These are phyloP conservation scores for Valencia hispanica DNA, from an alignment of 2,797 vertebrate genomes.

Conservation along the genomic window DNA sequence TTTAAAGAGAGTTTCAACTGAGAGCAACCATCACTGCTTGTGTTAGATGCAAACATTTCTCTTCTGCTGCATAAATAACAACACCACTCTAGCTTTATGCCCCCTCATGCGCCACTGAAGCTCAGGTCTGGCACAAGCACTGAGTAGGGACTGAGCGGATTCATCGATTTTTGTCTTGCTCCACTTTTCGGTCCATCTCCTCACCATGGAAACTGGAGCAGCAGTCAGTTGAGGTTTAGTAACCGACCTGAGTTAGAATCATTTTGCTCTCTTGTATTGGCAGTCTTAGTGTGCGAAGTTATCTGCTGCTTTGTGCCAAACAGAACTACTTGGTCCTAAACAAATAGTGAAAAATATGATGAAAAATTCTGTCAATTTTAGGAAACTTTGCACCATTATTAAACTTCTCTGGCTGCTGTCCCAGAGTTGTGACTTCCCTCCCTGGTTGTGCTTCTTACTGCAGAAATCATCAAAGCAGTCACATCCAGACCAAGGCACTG, in stretches of 20 bases:
- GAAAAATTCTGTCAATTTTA: conserved; percentile 28
- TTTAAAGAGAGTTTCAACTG: not conserved
- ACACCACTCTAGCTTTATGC: conserved; percentile 21
- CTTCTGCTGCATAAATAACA: conserved; percentile 12
- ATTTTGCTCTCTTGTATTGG: conserved; percentile 24
- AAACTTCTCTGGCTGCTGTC: conserved; percentile 27
- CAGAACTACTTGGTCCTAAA: not conserved
- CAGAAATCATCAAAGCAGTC: conserved; percentile 37
- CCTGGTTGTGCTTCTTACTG: conserved; percentile 20
- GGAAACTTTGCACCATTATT: conserved; percentile 24
- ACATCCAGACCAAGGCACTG: conserved; percentile 24
- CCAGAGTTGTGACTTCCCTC: conserved; percentile 22
- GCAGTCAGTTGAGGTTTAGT: conserved; percentile 64
- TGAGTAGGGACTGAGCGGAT: conserved; percentile 27
- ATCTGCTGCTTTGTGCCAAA: not conserved
- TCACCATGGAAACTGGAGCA: conserved; percentile 75
- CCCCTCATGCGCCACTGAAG: conserved; percentile 25
- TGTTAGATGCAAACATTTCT: not conserved
- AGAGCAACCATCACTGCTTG: not conserved
- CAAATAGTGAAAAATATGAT: not conserved
- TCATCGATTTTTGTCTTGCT: conserved; percentile 53
- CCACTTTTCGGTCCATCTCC: conserved; percentile 38
- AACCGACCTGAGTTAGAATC: conserved; percentile 60
- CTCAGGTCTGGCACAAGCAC: conserved; percentile 21
- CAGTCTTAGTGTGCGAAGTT: not conserved